A percentile compares a stretch with the other conserved stretches of the same genome.
Evolutionary conservation across 2,888 invertebrate species (phyloP).

Genomic region (Lasioglossum figueresi): DNA sequence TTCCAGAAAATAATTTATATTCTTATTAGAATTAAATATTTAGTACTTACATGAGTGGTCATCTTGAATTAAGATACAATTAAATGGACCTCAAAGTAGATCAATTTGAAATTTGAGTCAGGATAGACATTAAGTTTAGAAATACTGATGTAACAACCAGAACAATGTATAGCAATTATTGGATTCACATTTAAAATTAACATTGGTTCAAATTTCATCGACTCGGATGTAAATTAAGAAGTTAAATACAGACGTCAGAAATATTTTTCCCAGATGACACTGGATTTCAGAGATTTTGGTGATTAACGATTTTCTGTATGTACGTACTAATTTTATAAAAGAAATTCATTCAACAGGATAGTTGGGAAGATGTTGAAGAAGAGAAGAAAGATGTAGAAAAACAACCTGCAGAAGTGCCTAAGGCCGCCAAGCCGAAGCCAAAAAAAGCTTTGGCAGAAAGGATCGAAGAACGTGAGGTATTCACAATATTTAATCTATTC

Average conservation of each 20-base stretch:
- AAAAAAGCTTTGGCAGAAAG: conserved; percentile 91
- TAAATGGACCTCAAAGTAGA: background rate
- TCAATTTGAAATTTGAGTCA: background rate
- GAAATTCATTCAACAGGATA: conserved; percentile 87
- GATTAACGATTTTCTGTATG: background rate
- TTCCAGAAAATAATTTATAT: background rate
- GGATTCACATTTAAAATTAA: background rate
- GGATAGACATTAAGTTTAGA: background rate
- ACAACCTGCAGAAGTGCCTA: conserved; percentile 86
- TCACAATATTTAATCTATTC: background rate
- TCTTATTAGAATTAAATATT: background rate
- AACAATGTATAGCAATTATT: background rate
- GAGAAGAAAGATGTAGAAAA: conserved; percentile 91
- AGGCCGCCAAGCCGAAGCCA: conserved; percentile 88
- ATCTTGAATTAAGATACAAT: background rate
- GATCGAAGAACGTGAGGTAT: conserved; percentile 94
- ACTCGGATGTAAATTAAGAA: background rate
- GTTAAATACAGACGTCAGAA: background rate
- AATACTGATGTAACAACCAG: background rate
- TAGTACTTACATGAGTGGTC: background rate
- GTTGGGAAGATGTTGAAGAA: conserved; percentile 96
- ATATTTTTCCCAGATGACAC: background rate
- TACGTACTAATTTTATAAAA: conserved; percentile 14
- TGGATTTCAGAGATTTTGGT: background rate
- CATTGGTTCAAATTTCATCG: background rate